Percentiles rank a stretch among this genome's conserved stretches.
phyloP scores from a whole-genome alignment of 2,888 invertebrate genomes.

The Colletes collaris region DNA sequence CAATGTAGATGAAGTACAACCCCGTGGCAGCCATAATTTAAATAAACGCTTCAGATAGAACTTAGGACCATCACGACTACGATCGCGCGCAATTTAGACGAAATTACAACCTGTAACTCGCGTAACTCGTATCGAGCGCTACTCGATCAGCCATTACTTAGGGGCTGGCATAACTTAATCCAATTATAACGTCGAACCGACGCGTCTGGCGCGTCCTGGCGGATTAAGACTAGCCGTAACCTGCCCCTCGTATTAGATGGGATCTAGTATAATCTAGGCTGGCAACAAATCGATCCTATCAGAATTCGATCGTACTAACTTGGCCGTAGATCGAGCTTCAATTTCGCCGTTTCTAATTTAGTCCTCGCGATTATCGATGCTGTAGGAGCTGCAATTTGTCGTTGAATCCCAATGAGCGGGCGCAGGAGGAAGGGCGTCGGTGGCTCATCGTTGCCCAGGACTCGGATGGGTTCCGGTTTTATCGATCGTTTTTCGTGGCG shows the following conservation, averaged over 20 bases:
- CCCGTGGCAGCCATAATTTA: constrained; percentile 32
- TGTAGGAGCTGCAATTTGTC: constrained; percentile 28
- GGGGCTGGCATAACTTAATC: constrained; percentile 45
- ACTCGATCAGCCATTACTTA: constrained; percentile 30
- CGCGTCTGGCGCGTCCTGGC: not conserved
- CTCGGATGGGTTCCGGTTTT: constrained; percentile 60
- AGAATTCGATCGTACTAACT: constrained; percentile 16
- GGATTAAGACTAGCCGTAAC: constrained; percentile 1
- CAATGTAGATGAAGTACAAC: too few relatives aligned
- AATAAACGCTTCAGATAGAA: constrained; percentile 28
- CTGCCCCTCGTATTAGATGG: not conserved
- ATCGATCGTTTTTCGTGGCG: constrained; percentile 59
- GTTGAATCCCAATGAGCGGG: not conserved
- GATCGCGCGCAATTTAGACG: constrained; percentile 41
- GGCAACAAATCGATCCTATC: constrained; percentile 24
- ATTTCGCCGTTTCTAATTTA: constrained; percentile 31
- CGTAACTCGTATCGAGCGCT: constrained; percentile 3
- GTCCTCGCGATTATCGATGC: constrained; percentile 25
- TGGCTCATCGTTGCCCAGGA: constrained; percentile 22
- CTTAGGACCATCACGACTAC: not conserved
- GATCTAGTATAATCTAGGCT: constrained; percentile 12
- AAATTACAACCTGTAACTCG: constrained; percentile 39
- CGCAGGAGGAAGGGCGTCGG: constrained; percentile 13
- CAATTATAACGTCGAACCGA: constrained; percentile 32
- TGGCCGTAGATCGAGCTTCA: not conserved